phyloP scores from a whole-genome alignment of 2,113 vertebrate species.

The Candoia aspera region DNA sequence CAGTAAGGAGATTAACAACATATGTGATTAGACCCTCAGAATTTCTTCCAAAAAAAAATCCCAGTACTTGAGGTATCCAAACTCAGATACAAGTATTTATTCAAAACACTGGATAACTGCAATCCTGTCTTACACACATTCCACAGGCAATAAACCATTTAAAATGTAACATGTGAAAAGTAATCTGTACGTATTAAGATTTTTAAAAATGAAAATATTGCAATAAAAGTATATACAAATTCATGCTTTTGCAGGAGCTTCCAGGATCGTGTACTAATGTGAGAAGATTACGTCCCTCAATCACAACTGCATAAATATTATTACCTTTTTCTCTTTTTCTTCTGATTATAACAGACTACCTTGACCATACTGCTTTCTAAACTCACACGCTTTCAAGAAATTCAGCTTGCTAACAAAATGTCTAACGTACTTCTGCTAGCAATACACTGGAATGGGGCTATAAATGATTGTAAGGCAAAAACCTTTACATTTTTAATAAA shows the following conservation, averaged over 20 bases:
- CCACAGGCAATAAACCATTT: conserved; percentile 20
- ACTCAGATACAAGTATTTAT: conserved; percentile 17
- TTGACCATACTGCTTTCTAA: background rate
- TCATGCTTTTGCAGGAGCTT: conserved; percentile 9
- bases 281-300: background rate
- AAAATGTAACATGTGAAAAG: conserved; percentile 1
- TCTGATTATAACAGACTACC: background rate
- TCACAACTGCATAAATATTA: background rate
- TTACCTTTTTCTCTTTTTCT: background rate
- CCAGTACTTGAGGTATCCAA: background rate
- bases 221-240: background rate
- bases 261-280: conserved; percentile 1
- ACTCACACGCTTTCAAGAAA: background rate
- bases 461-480: background rate
- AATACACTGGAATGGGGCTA: background rate
- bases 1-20: background rate
- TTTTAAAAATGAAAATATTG: background rate
- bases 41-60: background rate
- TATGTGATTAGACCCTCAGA: background rate
- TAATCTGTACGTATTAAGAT: background rate
- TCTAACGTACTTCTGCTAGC: background rate
- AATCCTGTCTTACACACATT: conserved; percentile 24
- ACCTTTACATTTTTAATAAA: background rate
- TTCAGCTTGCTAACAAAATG: conserved; percentile 14
- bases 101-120: conserved; percentile 5